Conservation (phyloP, 2,113 vertebrate species). For the Thamnophis sirtalis region DNA sequence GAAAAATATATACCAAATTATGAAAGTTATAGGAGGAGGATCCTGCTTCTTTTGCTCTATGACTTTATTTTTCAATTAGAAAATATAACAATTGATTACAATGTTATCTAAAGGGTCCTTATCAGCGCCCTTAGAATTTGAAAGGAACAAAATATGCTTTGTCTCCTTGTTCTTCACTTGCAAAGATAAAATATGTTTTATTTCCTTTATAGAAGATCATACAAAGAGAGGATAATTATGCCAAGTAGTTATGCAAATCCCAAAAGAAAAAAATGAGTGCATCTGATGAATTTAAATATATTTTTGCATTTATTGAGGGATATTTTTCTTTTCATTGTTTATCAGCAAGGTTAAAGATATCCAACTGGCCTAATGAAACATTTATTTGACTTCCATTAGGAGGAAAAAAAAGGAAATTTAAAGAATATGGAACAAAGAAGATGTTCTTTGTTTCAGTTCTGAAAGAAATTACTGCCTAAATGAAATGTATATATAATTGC, state of each 20-base stretch:
- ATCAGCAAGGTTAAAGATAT: conserved; percentile 16
- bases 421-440: background rate
- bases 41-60: background rate
- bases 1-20: background rate
- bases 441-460: background rate
- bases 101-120: conserved; percentile 32
- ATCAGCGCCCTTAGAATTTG: conserved; percentile 27
- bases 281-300: conserved; percentile 14
- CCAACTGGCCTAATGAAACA: conserved; percentile 36
- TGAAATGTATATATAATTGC: conserved; percentile 5
- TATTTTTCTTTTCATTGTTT: conserved; percentile 41
- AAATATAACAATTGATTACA: conserved; percentile 34
- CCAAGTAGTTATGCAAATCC: conserved; percentile 47
- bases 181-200: conserved; percentile 40
- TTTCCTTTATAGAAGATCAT: conserved; percentile 39
- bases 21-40: conserved; percentile 1
- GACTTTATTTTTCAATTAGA: conserved; percentile 42
- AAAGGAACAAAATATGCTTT: conserved; percentile 47
- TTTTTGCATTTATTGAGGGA: conserved; percentile 38
- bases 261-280: conserved; percentile 21
- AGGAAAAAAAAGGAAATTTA: background rate
- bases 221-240: conserved; percentile 41
- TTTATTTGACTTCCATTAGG: conserved; percentile 27
- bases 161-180: conserved; percentile 27
- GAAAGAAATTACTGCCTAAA: background rate